Evolutionary conservation across 2,113 vertebrate genomes (phyloP), one percentile per base, ranked within the genome.

Genomic region (Crotalus helleri): DNA sequence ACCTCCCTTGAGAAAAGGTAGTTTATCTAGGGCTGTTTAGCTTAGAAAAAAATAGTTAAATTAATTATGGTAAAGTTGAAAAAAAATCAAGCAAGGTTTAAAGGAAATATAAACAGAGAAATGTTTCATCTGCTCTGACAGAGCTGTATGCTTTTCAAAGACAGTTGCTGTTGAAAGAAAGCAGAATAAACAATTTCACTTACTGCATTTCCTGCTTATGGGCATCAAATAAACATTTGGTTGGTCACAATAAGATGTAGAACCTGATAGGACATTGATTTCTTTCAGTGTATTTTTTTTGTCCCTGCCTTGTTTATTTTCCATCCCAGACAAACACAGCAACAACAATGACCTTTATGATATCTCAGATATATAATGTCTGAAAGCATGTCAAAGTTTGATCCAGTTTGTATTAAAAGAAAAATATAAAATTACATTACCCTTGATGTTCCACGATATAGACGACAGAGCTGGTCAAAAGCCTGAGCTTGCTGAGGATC

Each of bases 401-500:
- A 24, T 90, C 46, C 13, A 85, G 10, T 54, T 0, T 33, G 39
- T 11, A 0, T 12, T 9, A 0, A 15, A 81, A 81, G n/a, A 1
- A 0, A 0, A 1, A 23, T 3, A 88, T 46, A 85, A 88, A 46
- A 21, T 89, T 85, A 93, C 69, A 4, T 95, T 98, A 99, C 99
- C 96, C 99, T 97, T 87, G 99, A 99, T 3, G 98, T 98, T 94
- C 99, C 99, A 95, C 98, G 97, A 97, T 99, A 99, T 26, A 99
- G 97, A 87, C 95, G 98, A 90, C 99, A 98, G 49, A 99, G 98
- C 91, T 99, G 99, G 94, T 99, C 98, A 97, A 99, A 99, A 13
- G 99, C 98, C 93, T 99, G 99, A 61, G 98, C 97, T 97, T 99
- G 99, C 96, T 99, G 99, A 88, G 98, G 97, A 94, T 99, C 98